Conservation (phyloP, 1,140 invertebrate species). For the Drosophila pruinosa region DNA sequence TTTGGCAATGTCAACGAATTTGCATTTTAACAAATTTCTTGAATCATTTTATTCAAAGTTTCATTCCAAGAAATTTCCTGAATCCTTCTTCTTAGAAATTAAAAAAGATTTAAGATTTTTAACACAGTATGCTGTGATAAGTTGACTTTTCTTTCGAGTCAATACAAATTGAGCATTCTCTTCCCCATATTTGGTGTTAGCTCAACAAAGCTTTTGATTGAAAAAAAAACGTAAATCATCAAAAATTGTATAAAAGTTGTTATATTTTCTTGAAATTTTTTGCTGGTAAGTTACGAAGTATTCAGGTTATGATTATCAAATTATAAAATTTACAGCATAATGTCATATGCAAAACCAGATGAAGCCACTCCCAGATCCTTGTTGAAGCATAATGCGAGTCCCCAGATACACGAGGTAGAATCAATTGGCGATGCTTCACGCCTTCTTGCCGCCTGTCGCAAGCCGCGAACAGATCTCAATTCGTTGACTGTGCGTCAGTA, state of each 20-base stretch:
- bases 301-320: background rate
- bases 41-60: background rate
- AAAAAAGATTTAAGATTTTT: background rate
- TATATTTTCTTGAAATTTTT: too few species aligned
- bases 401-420: background rate
- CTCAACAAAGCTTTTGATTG: background rate
- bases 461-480: constrained; percentile 92
- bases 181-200: background rate
- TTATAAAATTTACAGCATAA: background rate
- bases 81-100: background rate
- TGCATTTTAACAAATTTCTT: constrained; percentile 9
- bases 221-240: background rate
- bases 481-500: constrained; percentile 97
- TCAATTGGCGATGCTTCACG: background rate
- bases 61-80: background rate
- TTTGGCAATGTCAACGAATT: constrained; percentile 21
- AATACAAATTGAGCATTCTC: background rate
- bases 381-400: background rate
- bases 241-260: background rate
- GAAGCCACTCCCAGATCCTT: background rate
- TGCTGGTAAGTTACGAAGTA: background rate
- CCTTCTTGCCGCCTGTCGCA: constrained; percentile 85
- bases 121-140: background rate
- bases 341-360: background rate
- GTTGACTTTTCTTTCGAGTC: background rate